phyloP scores from a whole-genome alignment of 2,113 vertebrate species.

The Megaptera novaeangliae region DNA sequence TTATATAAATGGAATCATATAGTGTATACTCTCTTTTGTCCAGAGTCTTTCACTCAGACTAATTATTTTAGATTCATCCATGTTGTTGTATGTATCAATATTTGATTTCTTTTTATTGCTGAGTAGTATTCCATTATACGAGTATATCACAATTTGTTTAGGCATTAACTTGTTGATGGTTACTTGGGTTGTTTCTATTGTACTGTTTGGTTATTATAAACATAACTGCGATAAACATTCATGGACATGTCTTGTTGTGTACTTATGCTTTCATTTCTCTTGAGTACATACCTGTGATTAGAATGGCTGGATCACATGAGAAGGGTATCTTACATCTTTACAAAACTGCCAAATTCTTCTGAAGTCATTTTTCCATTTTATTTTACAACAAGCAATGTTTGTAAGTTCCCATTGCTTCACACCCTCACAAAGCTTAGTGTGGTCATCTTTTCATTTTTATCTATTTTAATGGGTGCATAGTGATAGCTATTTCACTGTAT shows the following conservation, averaged over 20 bases:
- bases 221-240: neutral
- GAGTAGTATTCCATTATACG: neutral
- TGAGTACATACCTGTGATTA: neutral
- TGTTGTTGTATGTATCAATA: neutral
- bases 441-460: neutral
- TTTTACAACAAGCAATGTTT: neutral
- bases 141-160: neutral
- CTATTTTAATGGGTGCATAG: neutral
- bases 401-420: neutral
- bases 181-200: neutral
- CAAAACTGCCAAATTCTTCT: neutral
- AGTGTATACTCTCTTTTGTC: neutral
- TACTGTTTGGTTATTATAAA: neutral
- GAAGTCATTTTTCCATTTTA: neutral
- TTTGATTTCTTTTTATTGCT: neutral
- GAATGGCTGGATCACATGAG: neutral
- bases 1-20: neutral
- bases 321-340: neutral
- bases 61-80: neutral
- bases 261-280: neutral
- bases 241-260: neutral
- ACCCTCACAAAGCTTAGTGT: neutral
- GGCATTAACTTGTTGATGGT: neutral
- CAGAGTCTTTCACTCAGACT: neutral
- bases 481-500: neutral